phyloP scores from a whole-genome alignment of 2,888 invertebrate genomes.

The Therioaphis trifolii region DNA sequence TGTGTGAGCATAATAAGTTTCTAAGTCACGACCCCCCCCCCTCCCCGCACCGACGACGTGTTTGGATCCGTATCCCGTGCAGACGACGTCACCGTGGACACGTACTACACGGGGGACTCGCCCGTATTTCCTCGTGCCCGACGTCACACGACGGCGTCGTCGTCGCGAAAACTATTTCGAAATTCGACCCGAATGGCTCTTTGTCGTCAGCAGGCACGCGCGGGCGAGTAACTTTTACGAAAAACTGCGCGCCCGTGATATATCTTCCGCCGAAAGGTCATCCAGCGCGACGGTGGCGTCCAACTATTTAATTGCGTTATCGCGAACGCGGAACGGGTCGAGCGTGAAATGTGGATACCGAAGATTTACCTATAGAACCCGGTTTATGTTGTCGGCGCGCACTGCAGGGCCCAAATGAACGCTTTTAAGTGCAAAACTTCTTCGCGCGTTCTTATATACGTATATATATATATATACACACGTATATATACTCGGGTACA shows the following conservation, averaged over 20 bases:
- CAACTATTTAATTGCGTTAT: conserved; percentile 50
- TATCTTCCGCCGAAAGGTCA: too few species aligned
- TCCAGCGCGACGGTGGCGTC: neutral
- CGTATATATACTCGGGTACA: neutral
- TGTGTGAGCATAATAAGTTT: too few species aligned
- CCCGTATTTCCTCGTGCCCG: neutral
- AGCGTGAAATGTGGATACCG: conserved; percentile 43
- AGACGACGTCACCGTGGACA: too few species aligned
- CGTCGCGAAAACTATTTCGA: neutral
- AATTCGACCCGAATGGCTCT: neutral
- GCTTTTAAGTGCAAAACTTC: conserved; percentile 28
- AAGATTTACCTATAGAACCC: conserved; percentile 25
- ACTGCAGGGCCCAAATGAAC: conserved; percentile 6
- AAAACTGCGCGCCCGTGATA: neutral
- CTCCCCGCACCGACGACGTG: too few species aligned
- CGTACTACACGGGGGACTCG: neutral
- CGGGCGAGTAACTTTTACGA: too few species aligned
- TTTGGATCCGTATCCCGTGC: neutral
- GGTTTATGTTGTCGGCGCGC: conserved; percentile 8
- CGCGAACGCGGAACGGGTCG: conserved; percentile 16
- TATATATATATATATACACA: neutral
- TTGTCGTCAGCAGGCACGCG: too few species aligned
- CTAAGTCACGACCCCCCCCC: too few species aligned
- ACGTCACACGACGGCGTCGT: neutral
- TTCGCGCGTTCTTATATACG: neutral